phyloP scores from a whole-genome alignment of 2,797 vertebrate genomes.

The Rousettus madagascariensis region DNA sequence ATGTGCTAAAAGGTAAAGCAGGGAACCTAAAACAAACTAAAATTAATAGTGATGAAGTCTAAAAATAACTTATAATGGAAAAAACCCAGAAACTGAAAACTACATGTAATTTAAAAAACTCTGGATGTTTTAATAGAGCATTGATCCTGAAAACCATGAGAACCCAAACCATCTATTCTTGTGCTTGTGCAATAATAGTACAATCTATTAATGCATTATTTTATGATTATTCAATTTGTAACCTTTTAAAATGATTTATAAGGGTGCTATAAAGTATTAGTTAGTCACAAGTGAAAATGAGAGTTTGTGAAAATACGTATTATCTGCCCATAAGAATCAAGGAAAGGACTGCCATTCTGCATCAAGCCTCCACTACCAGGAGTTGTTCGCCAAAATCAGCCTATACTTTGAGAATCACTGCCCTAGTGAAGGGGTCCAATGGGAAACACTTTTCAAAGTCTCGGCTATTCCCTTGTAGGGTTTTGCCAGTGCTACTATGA shows the following conservation, averaged over 20 bases:
- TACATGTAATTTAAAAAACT: constrained; percentile 15
- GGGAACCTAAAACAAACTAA: neutral
- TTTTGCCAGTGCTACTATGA: neutral
- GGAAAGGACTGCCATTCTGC: neutral
- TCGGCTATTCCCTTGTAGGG: neutral
- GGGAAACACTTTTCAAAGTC: neutral
- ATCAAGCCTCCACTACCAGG: neutral
- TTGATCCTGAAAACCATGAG: neutral
- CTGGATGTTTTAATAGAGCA: neutral
- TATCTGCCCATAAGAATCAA: constrained; percentile 30
- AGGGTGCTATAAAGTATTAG: neutral
- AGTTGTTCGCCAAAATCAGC: neutral
- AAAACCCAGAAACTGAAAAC: neutral
- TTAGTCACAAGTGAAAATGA: neutral
- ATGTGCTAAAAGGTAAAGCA: neutral
- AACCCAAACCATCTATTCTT: neutral
- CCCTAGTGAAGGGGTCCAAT: neutral
- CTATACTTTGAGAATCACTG: neutral
- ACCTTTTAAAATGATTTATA: constrained; percentile 3
- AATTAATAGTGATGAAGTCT: neutral
- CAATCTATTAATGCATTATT: neutral
- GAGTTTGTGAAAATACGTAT: neutral
- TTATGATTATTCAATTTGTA: constrained; percentile 23
- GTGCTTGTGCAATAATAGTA: neutral
- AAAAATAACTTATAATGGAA: constrained; percentile 10